A percentile compares a stretch with the other conserved stretches of the same genome.
Conservation (phyloP, 2,113 vertebrate genomes). For the Cricetomys ansorgei region DNA sequence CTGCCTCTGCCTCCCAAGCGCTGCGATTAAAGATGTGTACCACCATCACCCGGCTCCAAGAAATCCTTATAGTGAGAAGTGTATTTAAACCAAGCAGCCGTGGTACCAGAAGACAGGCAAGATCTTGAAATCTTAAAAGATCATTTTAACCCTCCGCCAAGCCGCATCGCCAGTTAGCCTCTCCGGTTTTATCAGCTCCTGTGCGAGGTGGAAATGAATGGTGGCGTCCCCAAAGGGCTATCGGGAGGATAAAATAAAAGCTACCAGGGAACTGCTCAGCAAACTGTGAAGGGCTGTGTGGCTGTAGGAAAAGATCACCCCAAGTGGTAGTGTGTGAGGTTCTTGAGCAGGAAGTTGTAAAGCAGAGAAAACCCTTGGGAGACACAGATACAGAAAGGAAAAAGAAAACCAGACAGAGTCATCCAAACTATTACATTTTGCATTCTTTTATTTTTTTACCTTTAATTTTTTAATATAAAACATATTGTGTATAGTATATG, state of each 20-base stretch:
- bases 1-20: no score
- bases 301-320: background rate
- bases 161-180: constrained; percentile 7
- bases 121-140: background rate
- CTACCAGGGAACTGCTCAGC: constrained; percentile 40
- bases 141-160: background rate
- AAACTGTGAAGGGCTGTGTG: background rate
- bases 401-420: background rate
- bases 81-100: constrained; percentile 37
- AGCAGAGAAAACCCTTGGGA: background rate
- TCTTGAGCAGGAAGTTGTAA: background rate
- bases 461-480: no score
- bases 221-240: constrained; percentile 11
- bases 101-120: background rate
- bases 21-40: no score
- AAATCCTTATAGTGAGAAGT: background rate
- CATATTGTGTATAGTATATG: no score
- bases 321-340: background rate
- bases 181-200: constrained; percentile 45
- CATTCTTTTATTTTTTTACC: background rate
- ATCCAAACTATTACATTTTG: background rate
- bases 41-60: no score
- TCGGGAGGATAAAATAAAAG: constrained; percentile 45
- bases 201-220: constrained; percentile 44
- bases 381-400: constrained; percentile 32